Evolutionary conservation across 2,113 vertebrate genomes (phyloP).

Genomic region (Callithrix jacchus): DNA sequence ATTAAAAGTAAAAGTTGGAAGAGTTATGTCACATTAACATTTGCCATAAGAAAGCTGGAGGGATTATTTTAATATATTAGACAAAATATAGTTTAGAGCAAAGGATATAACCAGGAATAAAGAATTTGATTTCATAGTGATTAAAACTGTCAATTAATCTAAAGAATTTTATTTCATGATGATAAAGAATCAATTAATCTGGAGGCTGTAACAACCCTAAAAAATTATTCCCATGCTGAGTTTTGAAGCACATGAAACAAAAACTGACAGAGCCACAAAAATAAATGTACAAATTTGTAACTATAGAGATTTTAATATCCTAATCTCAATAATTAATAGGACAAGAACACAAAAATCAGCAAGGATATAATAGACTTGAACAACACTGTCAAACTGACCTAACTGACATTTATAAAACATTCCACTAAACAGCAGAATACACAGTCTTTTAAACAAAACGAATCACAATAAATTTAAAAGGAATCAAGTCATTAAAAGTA

Average conservation of each 20-base stretch:
- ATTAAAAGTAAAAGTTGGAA: neutral
- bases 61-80: neutral
- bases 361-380: neutral
- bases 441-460: neutral
- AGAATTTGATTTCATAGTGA: neutral
- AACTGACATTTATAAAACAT: neutral
- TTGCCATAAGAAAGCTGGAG: neutral
- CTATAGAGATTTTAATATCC: neutral
- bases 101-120: neutral
- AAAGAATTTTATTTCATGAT: neutral
- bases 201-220: neutral
- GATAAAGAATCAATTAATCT: neutral
- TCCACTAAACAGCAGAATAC: neutral
- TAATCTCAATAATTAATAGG: neutral
- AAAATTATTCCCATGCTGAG: neutral
- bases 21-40: neutral
- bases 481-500: neutral
- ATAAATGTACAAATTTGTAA: neutral
- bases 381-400: neutral
- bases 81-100: neutral
- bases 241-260: neutral
- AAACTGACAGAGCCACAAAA: neutral
- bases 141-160: neutral
- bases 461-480: neutral
- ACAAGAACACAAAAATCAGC: neutral